A percentile compares a stretch with the other conserved stretches of the same genome.
Evolutionary conservation across 2,113 vertebrate genomes (phyloP).

Genomic region (Asarcornis scutulata): DNA sequence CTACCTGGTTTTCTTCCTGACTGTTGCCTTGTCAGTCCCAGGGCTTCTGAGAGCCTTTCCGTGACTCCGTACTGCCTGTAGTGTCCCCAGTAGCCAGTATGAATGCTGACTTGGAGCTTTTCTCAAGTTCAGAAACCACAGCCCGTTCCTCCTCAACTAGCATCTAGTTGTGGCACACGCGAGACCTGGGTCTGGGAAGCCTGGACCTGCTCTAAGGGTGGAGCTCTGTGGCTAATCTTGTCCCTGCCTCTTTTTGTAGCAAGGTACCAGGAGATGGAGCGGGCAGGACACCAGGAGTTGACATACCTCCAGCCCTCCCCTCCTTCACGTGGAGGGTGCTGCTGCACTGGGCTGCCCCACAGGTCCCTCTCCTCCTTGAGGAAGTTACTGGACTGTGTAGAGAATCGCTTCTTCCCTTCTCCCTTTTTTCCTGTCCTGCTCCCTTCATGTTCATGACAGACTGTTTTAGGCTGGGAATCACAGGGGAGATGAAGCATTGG

Average conservation of each 20-base stretch:
- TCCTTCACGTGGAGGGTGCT: constrained; percentile 36
- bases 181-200: background rate
- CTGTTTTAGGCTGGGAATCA: background rate
- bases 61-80: background rate
- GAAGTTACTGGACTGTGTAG: constrained; percentile 16
- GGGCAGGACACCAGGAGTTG: background rate
- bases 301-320: constrained; percentile 55
- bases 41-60: constrained; percentile 8
- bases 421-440: background rate
- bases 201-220: background rate
- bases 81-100: background rate
- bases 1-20: constrained; percentile 67
- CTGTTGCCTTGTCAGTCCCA: constrained; percentile 57
- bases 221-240: background rate
- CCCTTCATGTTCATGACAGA: background rate
- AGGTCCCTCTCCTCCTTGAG: constrained; percentile 38
- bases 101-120: constrained; percentile 22
- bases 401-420: constrained; percentile 53
- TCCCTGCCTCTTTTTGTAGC: background rate
- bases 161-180: background rate
- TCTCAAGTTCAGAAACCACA: background rate
- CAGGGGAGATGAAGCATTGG: background rate
- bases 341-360: constrained; percentile 52
- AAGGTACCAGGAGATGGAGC: background rate
- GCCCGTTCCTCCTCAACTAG: background rate